phyloP scores from a whole-genome alignment of 1,140 invertebrate genomes.

The Zaprionus nigranus region DNA sequence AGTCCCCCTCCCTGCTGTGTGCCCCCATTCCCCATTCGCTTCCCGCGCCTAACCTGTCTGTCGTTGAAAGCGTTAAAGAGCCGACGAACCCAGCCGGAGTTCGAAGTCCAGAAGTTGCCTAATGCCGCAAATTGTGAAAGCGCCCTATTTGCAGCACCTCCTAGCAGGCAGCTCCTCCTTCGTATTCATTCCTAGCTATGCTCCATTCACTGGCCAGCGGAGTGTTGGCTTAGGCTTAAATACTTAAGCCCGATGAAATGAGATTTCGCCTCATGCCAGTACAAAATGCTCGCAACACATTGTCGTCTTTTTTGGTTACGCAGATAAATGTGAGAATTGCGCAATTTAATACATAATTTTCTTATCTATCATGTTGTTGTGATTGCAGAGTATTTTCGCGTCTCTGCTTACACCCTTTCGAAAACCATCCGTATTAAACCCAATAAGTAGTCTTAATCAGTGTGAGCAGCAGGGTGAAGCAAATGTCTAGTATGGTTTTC shows the following conservation, averaged over 20 bases:
- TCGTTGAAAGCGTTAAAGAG: conserved; percentile 43
- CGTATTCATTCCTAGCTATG: no score
- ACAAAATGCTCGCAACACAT: conserved; percentile 47
- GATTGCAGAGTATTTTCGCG: not conserved
- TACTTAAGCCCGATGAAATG: conserved; percentile 77
- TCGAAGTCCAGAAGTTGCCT: conserved; percentile 36
- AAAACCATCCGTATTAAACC: no score
- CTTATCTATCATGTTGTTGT: not conserved
- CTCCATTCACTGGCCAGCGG: not conserved
- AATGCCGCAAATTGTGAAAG: conserved; percentile 46
- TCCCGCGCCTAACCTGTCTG: conserved; percentile 36
- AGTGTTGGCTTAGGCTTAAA: conserved; percentile 56
- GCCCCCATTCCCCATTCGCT: not conserved
- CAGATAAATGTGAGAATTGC: conserved; percentile 59
- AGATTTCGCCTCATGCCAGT: conserved; percentile 57
- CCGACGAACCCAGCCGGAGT: not conserved
- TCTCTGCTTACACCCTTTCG: no score
- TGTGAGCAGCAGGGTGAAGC: no score
- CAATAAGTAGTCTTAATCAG: no score
- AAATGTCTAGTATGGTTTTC: no score
- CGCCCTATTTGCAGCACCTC: conserved; percentile 14
- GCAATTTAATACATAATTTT: not conserved
- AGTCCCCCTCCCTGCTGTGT: not conserved
- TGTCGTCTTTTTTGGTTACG: no score
- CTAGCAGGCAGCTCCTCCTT: no score